Evolutionary conservation across 1,140 invertebrate species (phyloP).

Genomic region (Eufriesea mexicana): DNA sequence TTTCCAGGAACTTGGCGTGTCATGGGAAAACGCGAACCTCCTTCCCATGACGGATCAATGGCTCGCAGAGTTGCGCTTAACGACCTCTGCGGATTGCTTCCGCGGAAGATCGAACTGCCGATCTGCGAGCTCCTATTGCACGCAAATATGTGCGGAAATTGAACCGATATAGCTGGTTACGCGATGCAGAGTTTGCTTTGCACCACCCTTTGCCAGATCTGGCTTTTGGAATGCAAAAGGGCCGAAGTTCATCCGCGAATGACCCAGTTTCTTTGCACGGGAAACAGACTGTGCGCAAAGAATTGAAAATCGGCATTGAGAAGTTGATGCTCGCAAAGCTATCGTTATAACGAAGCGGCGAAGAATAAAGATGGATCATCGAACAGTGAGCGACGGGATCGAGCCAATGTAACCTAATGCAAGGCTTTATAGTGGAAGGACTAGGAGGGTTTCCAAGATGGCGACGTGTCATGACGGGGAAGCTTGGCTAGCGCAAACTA

Average conservation of each 20-base stretch:
- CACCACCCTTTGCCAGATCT: background rate
- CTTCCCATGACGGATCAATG: conserved; percentile 10
- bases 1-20: background rate
- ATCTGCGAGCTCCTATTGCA: background rate
- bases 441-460: too few relatives aligned
- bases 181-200: background rate
- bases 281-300: too few relatives aligned
- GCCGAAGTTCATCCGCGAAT: background rate
- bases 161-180: too few relatives aligned
- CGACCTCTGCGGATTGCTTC: background rate
- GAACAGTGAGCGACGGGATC: too few relatives aligned
- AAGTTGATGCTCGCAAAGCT: background rate
- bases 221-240: background rate
- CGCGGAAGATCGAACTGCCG: background rate
- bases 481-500: too few relatives aligned
- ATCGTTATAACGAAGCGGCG: too few relatives aligned
- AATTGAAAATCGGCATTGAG: background rate
- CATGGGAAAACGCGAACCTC: background rate
- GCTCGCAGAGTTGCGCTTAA: conserved; percentile 3
- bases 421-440: too few relatives aligned
- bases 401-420: too few relatives aligned
- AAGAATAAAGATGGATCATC: too few relatives aligned
- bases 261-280: background rate
- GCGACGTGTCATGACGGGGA: too few relatives aligned
- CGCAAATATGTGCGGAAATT: too few relatives aligned